Percentiles rank a stretch among this genome's conserved stretches.
These are phyloP conservation scores for Alosa sapidissima DNA, from an alignment of 2,797 vertebrate species.

Conservation along the genomic window DNA sequence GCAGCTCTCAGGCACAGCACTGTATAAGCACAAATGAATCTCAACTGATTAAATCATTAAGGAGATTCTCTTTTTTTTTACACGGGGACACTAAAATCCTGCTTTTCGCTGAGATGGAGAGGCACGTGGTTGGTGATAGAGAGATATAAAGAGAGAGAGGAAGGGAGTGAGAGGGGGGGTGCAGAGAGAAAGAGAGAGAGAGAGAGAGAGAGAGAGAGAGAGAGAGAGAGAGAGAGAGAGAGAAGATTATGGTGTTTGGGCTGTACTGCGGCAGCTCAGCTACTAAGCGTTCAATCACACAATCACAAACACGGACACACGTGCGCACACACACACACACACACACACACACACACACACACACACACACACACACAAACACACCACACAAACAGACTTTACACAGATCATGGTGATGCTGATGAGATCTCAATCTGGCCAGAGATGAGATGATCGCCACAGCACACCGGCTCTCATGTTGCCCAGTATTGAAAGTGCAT, in stretches of 20 bases:
- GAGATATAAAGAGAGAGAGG: slow-evolving; percentile 21
- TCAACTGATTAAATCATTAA: slow-evolving; percentile 76
- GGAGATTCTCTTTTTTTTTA: slow-evolving; percentile 61
- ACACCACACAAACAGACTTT: slow-evolving; percentile 9
- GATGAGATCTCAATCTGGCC: slow-evolving; percentile 10
- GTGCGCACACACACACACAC: slow-evolving; percentile 42
- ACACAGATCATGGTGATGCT: slow-evolving; percentile 15
- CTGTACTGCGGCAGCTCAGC: slow-evolving; percentile 65
- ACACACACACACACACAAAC: not conserved
- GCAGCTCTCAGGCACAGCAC: slow-evolving; percentile 32
- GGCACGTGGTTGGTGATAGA: slow-evolving; percentile 28
- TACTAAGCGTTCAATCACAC: slow-evolving; percentile 70
- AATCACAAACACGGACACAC: slow-evolving; percentile 68
- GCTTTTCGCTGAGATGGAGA: slow-evolving; percentile 42
- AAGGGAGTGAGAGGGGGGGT: not conserved
- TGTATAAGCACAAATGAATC: slow-evolving; percentile 68
- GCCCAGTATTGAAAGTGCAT: not conserved
- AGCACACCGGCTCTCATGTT: not conserved
- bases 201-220: slow-evolving; percentile 48
- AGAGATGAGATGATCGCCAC: not conserved
- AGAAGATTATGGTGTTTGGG: slow-evolving; percentile 74
- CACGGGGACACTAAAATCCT: slow-evolving; percentile 61
- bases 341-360: not conserved
- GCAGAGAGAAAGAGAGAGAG: slow-evolving; percentile 28
- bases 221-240: slow-evolving; percentile 45